phyloP scores from a whole-genome alignment of 2,113 vertebrate genomes.

The Hyperopisus bebe region DNA sequence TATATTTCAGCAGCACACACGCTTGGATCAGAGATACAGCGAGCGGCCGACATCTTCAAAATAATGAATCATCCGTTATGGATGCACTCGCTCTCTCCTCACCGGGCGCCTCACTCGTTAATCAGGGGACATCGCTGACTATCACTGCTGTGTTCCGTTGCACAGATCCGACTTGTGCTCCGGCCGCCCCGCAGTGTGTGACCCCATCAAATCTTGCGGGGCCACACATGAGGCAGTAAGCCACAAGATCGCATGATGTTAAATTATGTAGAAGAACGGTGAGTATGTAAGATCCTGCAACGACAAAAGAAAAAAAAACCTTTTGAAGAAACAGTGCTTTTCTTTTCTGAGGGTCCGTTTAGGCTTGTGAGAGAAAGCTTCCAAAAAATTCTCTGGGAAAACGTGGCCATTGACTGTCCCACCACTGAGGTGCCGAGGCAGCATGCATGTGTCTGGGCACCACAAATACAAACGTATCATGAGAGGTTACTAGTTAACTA shows the following conservation, averaged over 20 bases:
- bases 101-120: constrained; percentile 65
- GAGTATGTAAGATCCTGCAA: neutral
- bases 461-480: neutral
- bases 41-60: constrained; percentile 62
- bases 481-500: neutral
- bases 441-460: neutral
- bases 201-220: constrained; percentile 35
- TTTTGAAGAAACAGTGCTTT: neutral
- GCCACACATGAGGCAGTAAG: neutral
- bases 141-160: constrained; percentile 42
- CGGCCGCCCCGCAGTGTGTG: constrained; percentile 56
- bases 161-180: constrained; percentile 53
- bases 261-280: neutral
- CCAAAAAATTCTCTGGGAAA: neutral
- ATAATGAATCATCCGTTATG: constrained; percentile 80
- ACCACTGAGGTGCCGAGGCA: neutral
- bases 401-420: neutral
- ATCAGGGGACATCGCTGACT: constrained; percentile 70
- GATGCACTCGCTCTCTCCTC: constrained; percentile 64
- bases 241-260: neutral
- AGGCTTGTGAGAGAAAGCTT: neutral
- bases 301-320: neutral
- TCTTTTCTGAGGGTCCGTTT: neutral
- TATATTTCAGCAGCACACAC: constrained; percentile 68
- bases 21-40: constrained; percentile 64